Conservation (phyloP, 2,797 vertebrate genomes). For the Pempheris klunzingeri region DNA sequence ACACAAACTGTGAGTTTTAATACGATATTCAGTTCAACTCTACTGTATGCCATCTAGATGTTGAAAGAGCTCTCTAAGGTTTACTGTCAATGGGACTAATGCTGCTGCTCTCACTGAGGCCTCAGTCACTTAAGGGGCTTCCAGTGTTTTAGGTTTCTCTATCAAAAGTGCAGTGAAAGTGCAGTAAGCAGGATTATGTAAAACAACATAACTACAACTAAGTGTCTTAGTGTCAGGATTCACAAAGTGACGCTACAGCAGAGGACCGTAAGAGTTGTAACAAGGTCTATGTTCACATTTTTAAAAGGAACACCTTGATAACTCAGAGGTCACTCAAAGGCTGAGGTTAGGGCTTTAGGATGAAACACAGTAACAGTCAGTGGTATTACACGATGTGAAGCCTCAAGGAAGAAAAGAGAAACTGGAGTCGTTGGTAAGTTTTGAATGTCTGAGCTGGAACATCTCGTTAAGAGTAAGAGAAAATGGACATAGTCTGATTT, state of each 20-base stretch:
- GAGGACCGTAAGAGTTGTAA: background rate
- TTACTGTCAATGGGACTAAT: background rate
- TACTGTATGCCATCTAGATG: background rate
- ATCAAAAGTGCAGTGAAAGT: slow-evolving; percentile 6
- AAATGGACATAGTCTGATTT: background rate
- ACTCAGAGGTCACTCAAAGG: background rate
- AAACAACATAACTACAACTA: background rate
- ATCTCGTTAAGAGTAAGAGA: background rate
- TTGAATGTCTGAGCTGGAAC: slow-evolving; percentile 10
- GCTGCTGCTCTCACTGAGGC: background rate
- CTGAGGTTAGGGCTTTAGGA: background rate
- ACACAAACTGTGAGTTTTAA: slow-evolving; percentile 8
- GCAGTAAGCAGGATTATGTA: background rate
- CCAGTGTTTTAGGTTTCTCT: background rate
- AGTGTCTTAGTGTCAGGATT: background rate
- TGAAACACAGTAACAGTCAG: background rate
- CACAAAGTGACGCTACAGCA: background rate
- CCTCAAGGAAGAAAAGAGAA: background rate
- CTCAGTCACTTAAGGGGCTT: background rate
- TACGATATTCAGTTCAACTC: background rate
- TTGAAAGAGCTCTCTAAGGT: background rate
- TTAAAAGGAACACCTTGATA: background rate
- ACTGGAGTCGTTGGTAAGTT: background rate
- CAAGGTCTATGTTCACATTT: background rate
- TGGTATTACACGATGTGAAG: background rate